phyloP scores from a whole-genome alignment of 2,113 vertebrate species.

The Stigmatopora nigra region DNA sequence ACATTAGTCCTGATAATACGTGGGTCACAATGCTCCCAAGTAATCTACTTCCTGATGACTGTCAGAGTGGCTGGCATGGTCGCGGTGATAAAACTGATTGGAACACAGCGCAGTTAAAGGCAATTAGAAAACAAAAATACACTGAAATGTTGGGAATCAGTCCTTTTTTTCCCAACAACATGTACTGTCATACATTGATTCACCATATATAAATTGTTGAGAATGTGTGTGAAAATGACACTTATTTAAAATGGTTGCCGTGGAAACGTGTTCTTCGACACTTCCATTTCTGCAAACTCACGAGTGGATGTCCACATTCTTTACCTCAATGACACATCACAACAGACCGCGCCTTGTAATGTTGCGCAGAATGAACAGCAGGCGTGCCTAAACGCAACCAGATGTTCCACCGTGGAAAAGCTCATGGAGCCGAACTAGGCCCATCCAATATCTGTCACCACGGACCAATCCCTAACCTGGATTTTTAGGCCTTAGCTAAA shows the following conservation, averaged over 20 bases:
- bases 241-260: too few relatives aligned
- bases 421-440: neutral
- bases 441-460: neutral
- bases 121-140: neutral
- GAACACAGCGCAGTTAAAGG: neutral
- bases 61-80: neutral
- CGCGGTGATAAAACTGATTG: neutral
- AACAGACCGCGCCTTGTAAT: neutral
- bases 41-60: neutral
- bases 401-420: neutral
- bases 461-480: neutral
- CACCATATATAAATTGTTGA: neutral
- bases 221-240: neutral
- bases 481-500: constrained; percentile 1
- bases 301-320: neutral
- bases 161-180: neutral
- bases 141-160: neutral
- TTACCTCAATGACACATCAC: neutral
- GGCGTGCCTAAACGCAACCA: neutral
- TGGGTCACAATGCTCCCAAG: neutral
- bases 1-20: neutral
- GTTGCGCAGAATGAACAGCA: constrained; percentile 1
- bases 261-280: neutral
- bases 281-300: neutral
- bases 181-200: neutral